Percentiles rank a stretch among this genome's conserved stretches.
Conservation (phyloP, 2,113 vertebrate genomes). For the Todiramphus saurophagus region DNA sequence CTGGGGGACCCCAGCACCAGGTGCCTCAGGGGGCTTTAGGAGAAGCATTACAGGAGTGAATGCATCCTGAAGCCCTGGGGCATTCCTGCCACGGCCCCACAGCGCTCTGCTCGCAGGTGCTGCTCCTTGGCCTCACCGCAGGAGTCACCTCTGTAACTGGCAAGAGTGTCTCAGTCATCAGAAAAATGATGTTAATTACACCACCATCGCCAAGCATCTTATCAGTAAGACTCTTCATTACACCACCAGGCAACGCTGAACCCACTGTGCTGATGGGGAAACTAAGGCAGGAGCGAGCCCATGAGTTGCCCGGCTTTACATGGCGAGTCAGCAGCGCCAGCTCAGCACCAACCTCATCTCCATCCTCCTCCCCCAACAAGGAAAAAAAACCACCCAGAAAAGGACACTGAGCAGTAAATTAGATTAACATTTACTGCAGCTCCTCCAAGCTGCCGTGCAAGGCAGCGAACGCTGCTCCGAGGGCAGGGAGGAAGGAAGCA, state of each 20-base stretch:
- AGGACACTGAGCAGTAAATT: neutral
- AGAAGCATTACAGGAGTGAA: rapidly evolving
- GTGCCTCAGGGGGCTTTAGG: rapidly evolving
- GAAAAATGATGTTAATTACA: neutral
- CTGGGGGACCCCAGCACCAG: neutral
- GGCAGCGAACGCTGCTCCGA: rapidly evolving
- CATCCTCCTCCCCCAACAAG: neutral
- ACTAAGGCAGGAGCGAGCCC: neutral
- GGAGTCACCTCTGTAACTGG: neutral
- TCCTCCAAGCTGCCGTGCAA: rapidly evolving
- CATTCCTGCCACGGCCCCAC: neutral
- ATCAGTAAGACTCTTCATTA: neutral
- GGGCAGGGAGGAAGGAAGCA: neutral
- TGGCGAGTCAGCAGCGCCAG: neutral
- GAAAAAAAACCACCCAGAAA: neutral
- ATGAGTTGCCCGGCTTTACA: rapidly evolving
- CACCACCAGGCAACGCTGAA: rapidly evolving
- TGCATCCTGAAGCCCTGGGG: neutral
- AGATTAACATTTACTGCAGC: neutral
- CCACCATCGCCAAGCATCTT: rapidly evolving
- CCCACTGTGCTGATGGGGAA: neutral
- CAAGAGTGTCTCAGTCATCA: neutral
- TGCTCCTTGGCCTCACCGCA: neutral
- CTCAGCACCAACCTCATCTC: neutral
- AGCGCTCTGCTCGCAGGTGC: rapidly evolving